Evolutionary conservation across 2,888 invertebrate species (phyloP).

Genomic region (Agelastica alni): DNA sequence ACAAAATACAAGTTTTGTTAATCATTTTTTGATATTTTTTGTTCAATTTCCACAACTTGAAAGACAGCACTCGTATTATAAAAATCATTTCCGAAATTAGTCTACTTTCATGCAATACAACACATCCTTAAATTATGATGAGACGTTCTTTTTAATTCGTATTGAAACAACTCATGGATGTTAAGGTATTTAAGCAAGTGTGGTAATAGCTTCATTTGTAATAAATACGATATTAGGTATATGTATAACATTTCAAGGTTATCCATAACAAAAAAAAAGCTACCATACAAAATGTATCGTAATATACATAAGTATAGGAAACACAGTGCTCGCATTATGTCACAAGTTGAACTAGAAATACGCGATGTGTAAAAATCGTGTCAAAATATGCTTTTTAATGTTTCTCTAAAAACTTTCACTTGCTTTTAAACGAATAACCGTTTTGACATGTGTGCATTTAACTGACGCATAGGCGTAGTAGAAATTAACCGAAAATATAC

Average conservation of each 20-base stretch:
- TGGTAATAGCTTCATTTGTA: background rate
- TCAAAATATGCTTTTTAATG: conserved; percentile 9
- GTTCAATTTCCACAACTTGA: too few species aligned
- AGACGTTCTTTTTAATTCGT: too few species aligned
- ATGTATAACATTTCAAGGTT: conserved; percentile 5
- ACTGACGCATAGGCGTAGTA: background rate
- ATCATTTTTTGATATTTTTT: too few species aligned
- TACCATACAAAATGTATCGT: background rate
- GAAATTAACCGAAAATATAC: too few species aligned
- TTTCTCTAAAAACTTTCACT: conserved; percentile 1
- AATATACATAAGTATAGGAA: conserved; percentile 4
- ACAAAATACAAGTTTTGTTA: too few species aligned
- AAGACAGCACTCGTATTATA: too few species aligned
- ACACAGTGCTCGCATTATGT: conserved; percentile 10
- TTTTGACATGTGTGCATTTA: background rate
- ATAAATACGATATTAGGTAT: background rate
- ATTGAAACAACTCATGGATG: background rate
- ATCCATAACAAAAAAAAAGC: background rate
- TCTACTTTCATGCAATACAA: too few species aligned
- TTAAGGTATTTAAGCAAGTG: background rate
- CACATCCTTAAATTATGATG: too few species aligned
- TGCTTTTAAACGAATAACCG: background rate
- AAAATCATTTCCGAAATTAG: too few species aligned
- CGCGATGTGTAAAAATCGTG: conserved; percentile 12
- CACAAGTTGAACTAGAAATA: conserved; percentile 23